Evolutionary conservation across 2,113 vertebrate genomes (phyloP), one percentile per base, ranked within the genome.

Genomic region (Megaptera novaeangliae): DNA sequence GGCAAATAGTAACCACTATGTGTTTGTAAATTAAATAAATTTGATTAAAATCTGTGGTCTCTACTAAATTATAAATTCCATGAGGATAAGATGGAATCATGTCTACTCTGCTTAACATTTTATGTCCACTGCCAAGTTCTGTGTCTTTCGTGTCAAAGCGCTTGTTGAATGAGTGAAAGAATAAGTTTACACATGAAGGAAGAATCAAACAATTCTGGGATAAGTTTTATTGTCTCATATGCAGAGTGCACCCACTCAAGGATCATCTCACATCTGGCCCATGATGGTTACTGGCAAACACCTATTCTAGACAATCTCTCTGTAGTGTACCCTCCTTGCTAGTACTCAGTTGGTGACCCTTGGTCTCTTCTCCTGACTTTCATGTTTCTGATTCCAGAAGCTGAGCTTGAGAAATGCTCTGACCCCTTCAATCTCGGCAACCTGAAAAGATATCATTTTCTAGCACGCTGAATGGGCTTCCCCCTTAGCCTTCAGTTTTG

Each of bases 1-100:
- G 89, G 31, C 29, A 80, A 55, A 29, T n/a, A 80, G 20, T 17
- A 69, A 91, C 11, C 36, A 44, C 17, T 63, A 57, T 23, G 34
- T 91, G 59, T 52, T 21, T 21, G 0, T n/a, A 41, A 71, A 1
- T 74, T 63, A n/a, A 81, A 46, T 12, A 34, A 8, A 59, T 29
- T 44, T 63, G 41, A 84, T 92, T 81, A 89, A 95, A 97, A 89
- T n/a, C 10, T 64, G 68, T 89, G n/a, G 46, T 78, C n/a, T 94
- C 72, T 63, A 46, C 41, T 57, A 29, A 34, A 71, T 36, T 68
- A 3, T 36, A 63, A 85, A 61, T 15, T 84, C 46, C 41, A 10
- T 21, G 10, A 95, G 12, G 39, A 59, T 72, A 94, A 95, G 31
- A 78, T 52, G 34, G 69, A 72, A 39, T 77, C n/a, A 31, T 18